Evolutionary conservation across 2,113 vertebrate genomes (phyloP).

Genomic region (Lepus americanus): DNA sequence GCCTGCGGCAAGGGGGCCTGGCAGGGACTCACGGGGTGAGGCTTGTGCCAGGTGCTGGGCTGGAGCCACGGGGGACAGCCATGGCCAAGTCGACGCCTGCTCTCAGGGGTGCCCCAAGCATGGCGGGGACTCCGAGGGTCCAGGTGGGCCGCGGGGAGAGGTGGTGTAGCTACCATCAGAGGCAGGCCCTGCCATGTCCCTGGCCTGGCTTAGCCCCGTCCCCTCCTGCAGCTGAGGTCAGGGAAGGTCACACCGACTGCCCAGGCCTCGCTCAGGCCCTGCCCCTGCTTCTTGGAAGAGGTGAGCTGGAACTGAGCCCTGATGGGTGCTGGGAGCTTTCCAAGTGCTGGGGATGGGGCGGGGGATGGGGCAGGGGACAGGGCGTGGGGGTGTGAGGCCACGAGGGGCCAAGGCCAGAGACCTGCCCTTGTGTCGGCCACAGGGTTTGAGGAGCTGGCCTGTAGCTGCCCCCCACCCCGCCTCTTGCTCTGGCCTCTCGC

Average conservation of each 20-base stretch:
- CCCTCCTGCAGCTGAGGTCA: neutral
- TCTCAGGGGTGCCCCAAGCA: neutral
- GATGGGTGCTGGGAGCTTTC: neutral
- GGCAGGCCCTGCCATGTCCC: neutral
- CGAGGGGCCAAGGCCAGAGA: neutral
- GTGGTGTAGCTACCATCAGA: accelerated
- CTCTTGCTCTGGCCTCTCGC: too few relatives aligned
- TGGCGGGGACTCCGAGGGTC: neutral
- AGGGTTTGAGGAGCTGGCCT: neutral
- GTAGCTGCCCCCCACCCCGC: too few relatives aligned
- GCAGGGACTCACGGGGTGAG: neutral
- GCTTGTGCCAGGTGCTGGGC: too few relatives aligned
- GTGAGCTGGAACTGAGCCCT: neutral
- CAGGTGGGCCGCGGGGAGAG: neutral
- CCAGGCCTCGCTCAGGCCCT: neutral
- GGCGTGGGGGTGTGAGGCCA: neutral
- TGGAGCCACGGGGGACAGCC: too few relatives aligned
- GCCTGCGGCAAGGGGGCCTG: too few relatives aligned
- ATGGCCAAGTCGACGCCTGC: neutral
- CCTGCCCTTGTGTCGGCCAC: neutral
- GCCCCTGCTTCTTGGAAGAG: neutral
- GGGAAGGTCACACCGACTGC: neutral
- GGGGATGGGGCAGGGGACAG: too few relatives aligned
- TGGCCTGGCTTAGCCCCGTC: too few relatives aligned
- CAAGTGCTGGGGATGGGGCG: neutral